A percentile compares a stretch with the other conserved stretches of the same genome.
Evolutionary conservation across 2,113 vertebrate genomes (phyloP).

Genomic region (Crotalus viridis): DNA sequence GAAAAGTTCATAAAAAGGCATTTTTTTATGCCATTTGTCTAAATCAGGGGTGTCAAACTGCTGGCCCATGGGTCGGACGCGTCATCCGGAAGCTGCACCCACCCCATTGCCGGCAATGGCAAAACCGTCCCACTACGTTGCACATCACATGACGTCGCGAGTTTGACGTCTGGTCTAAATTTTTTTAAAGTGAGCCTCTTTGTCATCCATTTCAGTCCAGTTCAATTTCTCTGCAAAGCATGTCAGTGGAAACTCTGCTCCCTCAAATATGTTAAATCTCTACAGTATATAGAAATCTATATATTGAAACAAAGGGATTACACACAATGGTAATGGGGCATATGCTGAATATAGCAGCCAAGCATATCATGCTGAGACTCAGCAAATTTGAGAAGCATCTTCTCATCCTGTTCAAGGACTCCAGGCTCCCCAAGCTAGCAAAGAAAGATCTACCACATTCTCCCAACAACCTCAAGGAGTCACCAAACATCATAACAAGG

Average conservation of each 20-base stretch:
- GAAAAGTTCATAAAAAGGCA: constrained; percentile 48
- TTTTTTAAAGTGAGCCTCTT: not conserved
- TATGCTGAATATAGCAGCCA: not conserved
- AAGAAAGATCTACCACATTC: not conserved
- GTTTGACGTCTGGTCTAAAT: constrained; percentile 16
- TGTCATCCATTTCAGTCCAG: not conserved
- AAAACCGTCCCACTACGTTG: too few relatives aligned
- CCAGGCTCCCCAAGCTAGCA: not conserved
- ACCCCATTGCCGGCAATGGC: too few relatives aligned
- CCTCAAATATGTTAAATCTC: not conserved
- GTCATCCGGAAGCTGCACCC: too few relatives aligned
- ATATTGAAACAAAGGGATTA: not conserved
- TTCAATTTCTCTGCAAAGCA: not conserved
- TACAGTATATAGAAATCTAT: not conserved
- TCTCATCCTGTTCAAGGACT: not conserved
- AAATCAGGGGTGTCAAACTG: not conserved
- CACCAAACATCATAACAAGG: not conserved
- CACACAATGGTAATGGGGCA: not conserved
- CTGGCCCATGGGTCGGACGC: too few relatives aligned
- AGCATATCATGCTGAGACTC: not conserved
- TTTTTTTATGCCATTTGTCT: constrained; percentile 48
- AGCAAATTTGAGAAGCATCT: not conserved
- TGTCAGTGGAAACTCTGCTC: not conserved
- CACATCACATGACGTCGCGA: too few relatives aligned
- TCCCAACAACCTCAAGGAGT: not conserved